Conservation (phyloP, 2,113 vertebrate species). For the Todiramphus saurophagus region DNA sequence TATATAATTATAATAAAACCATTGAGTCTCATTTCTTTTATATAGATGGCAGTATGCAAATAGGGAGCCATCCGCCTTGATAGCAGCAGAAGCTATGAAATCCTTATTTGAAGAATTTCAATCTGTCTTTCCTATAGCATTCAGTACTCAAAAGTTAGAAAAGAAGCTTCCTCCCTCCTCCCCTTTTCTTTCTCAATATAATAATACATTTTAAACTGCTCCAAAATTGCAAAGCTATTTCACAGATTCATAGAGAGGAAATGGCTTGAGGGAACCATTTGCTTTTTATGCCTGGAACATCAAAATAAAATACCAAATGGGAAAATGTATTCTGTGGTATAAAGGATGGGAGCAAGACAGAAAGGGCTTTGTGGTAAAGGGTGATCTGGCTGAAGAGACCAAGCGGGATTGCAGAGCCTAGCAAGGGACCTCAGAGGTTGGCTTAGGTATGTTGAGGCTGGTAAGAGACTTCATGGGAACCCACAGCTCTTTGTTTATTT, state of each 20-base stretch:
- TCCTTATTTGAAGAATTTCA: constrained; percentile 59
- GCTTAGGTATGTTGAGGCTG: not conserved
- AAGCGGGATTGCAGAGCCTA: not conserved
- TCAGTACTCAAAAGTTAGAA: constrained; percentile 48
- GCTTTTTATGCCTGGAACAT: constrained; percentile 74
- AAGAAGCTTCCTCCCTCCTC: not conserved
- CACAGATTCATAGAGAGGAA: constrained; percentile 71
- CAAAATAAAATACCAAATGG: constrained; percentile 76
- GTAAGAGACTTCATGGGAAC: not conserved
- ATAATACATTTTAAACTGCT: constrained; percentile 77
- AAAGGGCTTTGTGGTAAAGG: not conserved
- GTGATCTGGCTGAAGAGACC: not conserved
- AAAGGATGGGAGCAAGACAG: not conserved
- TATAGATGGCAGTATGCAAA: constrained; percentile 13
- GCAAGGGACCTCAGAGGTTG: not conserved
- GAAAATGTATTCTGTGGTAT: constrained; percentile 65
- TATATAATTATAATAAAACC: constrained; percentile 69
- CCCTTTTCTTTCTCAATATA: constrained; percentile 61
- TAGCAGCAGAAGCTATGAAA: constrained; percentile 35
- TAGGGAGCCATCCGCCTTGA: not conserved
- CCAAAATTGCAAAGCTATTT: constrained; percentile 78
- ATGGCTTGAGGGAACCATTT: constrained; percentile 77
- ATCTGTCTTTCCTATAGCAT: constrained; percentile 32
- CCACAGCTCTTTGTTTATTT: not conserved
- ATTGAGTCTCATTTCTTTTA: constrained; percentile 34